Base-by-base conservation (phyloP, 2,113 vertebrate genomes). In the Amblyopsis rosae region DNA sequence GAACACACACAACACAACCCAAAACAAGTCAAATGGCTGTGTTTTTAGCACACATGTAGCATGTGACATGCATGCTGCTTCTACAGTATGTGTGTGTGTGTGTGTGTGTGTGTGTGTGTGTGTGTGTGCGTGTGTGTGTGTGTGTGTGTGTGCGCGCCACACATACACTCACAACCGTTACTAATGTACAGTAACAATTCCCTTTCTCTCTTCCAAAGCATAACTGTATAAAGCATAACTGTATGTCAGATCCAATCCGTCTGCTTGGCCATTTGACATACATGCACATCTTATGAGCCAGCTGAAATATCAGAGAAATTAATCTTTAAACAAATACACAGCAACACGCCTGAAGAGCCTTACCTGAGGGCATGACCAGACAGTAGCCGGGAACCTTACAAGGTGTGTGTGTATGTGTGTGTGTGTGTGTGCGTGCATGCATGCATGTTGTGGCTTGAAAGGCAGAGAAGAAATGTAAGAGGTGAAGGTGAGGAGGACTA, bases 361-460 rank as follows among this genome's bases (percentile, higher is more conserved):
- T 65, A 72, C 49, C 61, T 41, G 10, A 62, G 65, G 77, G 63
- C 73, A 81, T 62, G 76, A 87, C 64, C 68, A 62, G 71, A 85
- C 85, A 65, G 55, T 67, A 81, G 75, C 65, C 51, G 62, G 64
- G 58, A 77, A 73, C 61, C 56, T 67, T 70, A 33, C 6, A 66
- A 51, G 54, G 73, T 56, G 73, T 69, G 19, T 11, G 9, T 32
- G 12, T n/a, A n/a, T 12, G 11, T 10, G 26, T 9, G 10, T 17
- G 26, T 2, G 15, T 10, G 26, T 10, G 26, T 32, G 55, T 10
- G 26, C 56, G 13, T 19, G 12, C 56, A 58, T 3, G 32, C 9
- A 58, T 12, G 32, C 9, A 12, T 12, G 82, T 88, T 78, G 48
- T 73, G 63, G 79, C 82, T 83, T 48, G 82, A 84, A 70, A 69